Base-by-base conservation (phyloP, 2,888 invertebrate genomes). In the Dioctria linearis region DNA sequence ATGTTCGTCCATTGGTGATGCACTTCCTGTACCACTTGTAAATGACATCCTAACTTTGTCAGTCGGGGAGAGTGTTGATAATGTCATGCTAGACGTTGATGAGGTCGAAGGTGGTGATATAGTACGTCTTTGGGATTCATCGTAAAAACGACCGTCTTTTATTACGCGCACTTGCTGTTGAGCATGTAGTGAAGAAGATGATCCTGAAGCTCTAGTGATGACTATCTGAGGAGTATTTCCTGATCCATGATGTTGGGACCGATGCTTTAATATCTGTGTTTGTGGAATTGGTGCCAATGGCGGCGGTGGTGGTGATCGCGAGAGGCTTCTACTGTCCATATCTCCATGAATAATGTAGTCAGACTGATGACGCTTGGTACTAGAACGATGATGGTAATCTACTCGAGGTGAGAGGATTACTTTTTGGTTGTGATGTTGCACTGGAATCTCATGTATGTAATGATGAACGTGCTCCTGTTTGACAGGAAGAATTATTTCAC, bases 91-190 rank as follows among this genome's bases (percentile, higher is more conserved):
- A 11, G 66, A 66, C 5, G 42, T 65, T 6, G 81, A 79, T 49
- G 83, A 51, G 80, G 51, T 43, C 11, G 82, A 80, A 67, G 81
- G 75, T 51, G 83, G 81, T 46, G 83, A 78, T 1, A 85, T 80
- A 54, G 83, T 78, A 42, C 81, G 83, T 51, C 80, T 73, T 25
- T 82, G 82, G 42, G 83, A 81, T 79, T 88, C 88, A 39, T 89
- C 89, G 79, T 88, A 88, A 37, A 87, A 84, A 6, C 89, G 87
- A 54, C 88, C 88, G 83, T 89, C 89, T 82, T 88, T 86, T 80
- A 89, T 89, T n/a, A 89, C 89, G 40, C 88, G 88, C 76, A 89
- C 89, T 83, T 88, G 88, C 71, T 87, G 87, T 39, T 82, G 83
- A 46, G 81, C 80, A 13, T 83, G 83, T 5, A 66, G 78, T 25